Conservation (phyloP, 2,797 vertebrate genomes). For the Brotula barbata region DNA sequence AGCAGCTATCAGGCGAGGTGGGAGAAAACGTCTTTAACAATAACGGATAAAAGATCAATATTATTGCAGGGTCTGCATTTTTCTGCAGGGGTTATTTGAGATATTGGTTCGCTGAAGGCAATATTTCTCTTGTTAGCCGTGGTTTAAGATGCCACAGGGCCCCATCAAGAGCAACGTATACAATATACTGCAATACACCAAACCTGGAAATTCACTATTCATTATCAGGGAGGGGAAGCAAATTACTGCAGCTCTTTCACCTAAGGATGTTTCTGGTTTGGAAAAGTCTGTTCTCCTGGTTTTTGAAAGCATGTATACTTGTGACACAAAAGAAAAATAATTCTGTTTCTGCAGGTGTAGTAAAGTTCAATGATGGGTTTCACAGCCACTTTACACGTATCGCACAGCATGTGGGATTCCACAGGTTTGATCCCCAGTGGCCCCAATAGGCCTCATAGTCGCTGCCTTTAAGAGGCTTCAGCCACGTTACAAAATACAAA, state of each 20-base stretch:
- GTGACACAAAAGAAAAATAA: too few species aligned
- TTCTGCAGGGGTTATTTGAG: conserved; percentile 24
- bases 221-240: conserved; percentile 2
- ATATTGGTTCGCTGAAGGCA: conserved; percentile 40
- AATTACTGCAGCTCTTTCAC: conserved; percentile 5
- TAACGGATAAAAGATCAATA: conserved; percentile 51
- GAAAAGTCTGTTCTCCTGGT: background rate
- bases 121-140: conserved; percentile 23
- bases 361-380: too few species aligned
- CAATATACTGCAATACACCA: conserved; percentile 4
- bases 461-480: too few species aligned
- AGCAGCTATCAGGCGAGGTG: conserved; percentile 29
- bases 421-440: too few species aligned
- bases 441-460: too few species aligned
- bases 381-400: too few species aligned
- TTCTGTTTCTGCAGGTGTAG: too few species aligned
- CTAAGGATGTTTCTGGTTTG: conserved; percentile 3
- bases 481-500: too few species aligned
- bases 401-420: too few species aligned
- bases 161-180: conserved; percentile 16
- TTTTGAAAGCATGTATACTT: conserved; percentile 8
- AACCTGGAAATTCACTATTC: conserved; percentile 13
- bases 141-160: conserved; percentile 27
- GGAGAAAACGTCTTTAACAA: conserved; percentile 27
- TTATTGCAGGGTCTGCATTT: conserved; percentile 22